Evolutionary conservation across 2,113 vertebrate genomes (phyloP), one percentile per base, ranked within the genome.

Genomic region (Mugil cephalus): DNA sequence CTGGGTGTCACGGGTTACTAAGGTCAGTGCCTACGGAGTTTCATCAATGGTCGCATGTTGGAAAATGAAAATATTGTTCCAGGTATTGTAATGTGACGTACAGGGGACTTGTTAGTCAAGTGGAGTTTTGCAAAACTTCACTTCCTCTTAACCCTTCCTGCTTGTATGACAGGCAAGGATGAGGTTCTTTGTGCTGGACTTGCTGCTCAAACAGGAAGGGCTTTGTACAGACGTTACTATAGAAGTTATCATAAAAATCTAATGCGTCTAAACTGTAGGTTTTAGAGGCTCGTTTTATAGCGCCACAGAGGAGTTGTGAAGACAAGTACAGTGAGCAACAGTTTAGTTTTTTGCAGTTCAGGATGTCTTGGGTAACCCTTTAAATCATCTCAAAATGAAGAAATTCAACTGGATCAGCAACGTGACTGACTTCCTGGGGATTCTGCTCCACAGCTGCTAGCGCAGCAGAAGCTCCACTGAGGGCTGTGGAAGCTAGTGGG

Each of bases 61-160:
- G 17, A 69, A 48, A 52, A 74, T 24, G 0, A 24, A 51, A 65
- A 51, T 8, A 48, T 43, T 53, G 21, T 46, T 42, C 51, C 4
- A 21, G 61, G 87, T 40, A 64, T 51, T 71, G 34, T 40, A 64
- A 53, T 71, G 34, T 68, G 75, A 72, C 47, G 69, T 64, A 79
- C 80, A 58, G 72, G 66, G 74, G 82, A 38, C 62, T 87, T 74
- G 63, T 87, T 79, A 83, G 90, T 87, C 56, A 83, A 77, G 53
- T 69, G 66, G 65, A 70, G 55, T 55, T 68, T 75, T 62, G 63
- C 79, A 68, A 68, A 82, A 68, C 74, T 54, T 58, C 56, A 91
- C 90, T 93, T 93, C 92, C 92, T 88, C 91, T 92, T 91, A 84
- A 88, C 72, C 80, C 82, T 83, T 87, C 72, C 66, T 72, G 69